A percentile compares a stretch with the other conserved stretches of the same genome.
Evolutionary conservation across 2,113 vertebrate species (phyloP).

Genomic region (Scortum barcoo): DNA sequence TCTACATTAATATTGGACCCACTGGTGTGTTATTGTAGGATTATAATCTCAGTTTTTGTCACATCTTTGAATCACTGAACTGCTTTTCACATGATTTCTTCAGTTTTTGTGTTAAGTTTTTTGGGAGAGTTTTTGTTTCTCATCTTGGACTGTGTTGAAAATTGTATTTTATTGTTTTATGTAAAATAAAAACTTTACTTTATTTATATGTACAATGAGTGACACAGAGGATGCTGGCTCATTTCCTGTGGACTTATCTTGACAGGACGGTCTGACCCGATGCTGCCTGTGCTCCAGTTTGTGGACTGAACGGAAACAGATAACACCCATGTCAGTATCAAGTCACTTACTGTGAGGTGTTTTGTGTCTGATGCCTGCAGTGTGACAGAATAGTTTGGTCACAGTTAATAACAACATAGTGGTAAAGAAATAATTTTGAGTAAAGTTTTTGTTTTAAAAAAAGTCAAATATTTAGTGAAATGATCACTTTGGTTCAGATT

Average conservation of each 20-base stretch:
- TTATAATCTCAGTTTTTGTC: background rate
- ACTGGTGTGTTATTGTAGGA: background rate
- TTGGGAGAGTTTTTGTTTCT: background rate
- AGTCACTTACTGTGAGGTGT: background rate
- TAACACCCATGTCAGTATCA: background rate
- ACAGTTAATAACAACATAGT: background rate
- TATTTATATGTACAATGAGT: no score
- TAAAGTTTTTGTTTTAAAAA: no score
- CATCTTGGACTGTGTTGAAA: background rate
- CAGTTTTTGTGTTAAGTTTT: background rate
- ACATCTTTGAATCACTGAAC: background rate
- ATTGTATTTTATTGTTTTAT: no score
- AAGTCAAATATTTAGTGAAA: background rate
- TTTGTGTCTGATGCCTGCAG: conserved; percentile 4
- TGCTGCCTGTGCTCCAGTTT: background rate
- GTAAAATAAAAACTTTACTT: background rate
- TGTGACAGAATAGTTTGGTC: background rate
- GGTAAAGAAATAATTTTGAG: background rate
- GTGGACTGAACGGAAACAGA: conserved; percentile 31
- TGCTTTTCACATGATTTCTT: background rate
- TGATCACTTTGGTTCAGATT: background rate
- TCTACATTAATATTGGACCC: background rate
- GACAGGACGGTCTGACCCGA: background rate
- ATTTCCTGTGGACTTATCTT: conserved; percentile 72
- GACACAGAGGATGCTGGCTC: conserved; percentile 36